These are phyloP conservation scores for Podarcis muralis DNA, from an alignment of 2,113 vertebrate species.

Conservation along the genomic window DNA sequence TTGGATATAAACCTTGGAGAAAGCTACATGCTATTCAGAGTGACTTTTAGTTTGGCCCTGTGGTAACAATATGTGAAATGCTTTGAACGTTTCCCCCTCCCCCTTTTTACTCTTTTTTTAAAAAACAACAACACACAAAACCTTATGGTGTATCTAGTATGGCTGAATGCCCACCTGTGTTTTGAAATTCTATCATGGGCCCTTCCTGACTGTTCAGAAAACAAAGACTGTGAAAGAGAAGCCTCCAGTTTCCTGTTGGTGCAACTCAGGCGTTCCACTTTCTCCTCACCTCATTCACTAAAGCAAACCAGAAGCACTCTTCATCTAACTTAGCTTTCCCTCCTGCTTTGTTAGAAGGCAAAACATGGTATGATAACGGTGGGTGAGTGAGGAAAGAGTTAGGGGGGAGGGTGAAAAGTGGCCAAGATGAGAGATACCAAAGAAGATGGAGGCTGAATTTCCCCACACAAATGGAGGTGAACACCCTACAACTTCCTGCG, in stretches of 20 bases:
- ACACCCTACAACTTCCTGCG: not conserved
- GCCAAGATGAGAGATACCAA: not conserved
- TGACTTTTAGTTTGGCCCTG: not conserved
- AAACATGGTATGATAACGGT: not conserved
- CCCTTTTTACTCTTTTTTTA: not conserved
- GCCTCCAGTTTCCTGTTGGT: slow-evolving; percentile 78
- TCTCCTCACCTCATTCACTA: slow-evolving; percentile 60
- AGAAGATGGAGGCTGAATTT: not conserved
- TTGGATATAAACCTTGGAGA: not conserved
- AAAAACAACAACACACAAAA: too few species aligned
- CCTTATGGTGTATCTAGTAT: not conserved
- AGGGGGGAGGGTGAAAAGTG: not conserved
- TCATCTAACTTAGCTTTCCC: not conserved
- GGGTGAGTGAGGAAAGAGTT: not conserved
- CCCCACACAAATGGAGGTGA: not conserved
- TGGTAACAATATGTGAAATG: not conserved
- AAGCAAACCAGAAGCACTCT: slow-evolving; percentile 35
- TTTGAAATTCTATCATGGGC: slow-evolving; percentile 41
- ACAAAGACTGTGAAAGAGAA: slow-evolving; percentile 85
- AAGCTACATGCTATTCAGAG: not conserved
- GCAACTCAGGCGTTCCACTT: slow-evolving; percentile 62
- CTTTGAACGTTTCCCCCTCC: not conserved
- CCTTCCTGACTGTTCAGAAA: slow-evolving; percentile 59
- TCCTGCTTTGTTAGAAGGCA: not conserved
- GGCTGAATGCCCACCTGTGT: slow-evolving; percentile 37